phyloP scores from a whole-genome alignment of 2,888 invertebrate species.

The Iselma pallidipennis region DNA sequence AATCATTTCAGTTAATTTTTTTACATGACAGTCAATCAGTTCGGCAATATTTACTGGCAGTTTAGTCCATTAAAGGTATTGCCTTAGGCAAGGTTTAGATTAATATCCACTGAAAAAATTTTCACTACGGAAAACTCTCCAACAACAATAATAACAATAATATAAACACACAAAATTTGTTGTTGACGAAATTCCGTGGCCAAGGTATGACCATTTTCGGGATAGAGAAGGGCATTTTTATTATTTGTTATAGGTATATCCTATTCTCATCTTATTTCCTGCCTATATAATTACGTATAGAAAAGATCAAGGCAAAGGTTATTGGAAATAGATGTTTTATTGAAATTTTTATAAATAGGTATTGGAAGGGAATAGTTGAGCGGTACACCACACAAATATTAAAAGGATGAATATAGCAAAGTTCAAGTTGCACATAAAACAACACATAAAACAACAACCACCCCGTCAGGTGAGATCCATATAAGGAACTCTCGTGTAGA shows the following conservation, averaged over 20 bases:
- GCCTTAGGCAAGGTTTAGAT: background rate
- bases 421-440: slow-evolving; percentile 37
- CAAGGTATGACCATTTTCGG: slow-evolving; percentile 35
- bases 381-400: slow-evolving; percentile 31
- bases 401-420: slow-evolving; percentile 35
- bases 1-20: background rate
- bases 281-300: background rate
- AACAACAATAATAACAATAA: background rate
- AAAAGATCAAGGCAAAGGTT: slow-evolving; percentile 20
- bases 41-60: too few relatives aligned
- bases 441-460: slow-evolving; percentile 32
- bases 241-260: slow-evolving; percentile 10
- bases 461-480: slow-evolving; percentile 37
- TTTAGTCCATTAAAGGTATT: background rate
- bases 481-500: slow-evolving; percentile 35
- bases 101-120: too few relatives aligned
- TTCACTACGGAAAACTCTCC: slow-evolving; percentile 16
- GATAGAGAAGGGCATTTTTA: slow-evolving; percentile 25
- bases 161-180: too few relatives aligned
- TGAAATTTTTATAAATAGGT: slow-evolving; percentile 1
- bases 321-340: background rate
- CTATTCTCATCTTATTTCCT: background rate
- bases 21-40: background rate
- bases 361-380: slow-evolving; percentile 16
- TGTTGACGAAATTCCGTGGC: slow-evolving; percentile 10